phyloP scores from a whole-genome alignment of 1,140 invertebrate species.

The Macrostomum lignano region DNA sequence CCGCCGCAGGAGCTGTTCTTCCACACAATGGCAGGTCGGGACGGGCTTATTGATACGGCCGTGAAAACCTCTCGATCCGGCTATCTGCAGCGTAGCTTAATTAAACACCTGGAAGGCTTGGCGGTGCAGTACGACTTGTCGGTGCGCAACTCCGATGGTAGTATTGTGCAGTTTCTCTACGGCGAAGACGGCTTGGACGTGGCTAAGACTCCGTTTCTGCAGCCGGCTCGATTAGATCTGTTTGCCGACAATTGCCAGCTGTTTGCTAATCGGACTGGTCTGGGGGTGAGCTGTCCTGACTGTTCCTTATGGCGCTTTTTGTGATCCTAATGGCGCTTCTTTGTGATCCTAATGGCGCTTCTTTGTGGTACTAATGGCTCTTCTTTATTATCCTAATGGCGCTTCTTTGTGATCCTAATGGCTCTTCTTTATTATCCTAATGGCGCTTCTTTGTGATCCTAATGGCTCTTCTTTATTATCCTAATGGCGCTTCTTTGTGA shows the following conservation, averaged over 20 bases:
- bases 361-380: too few relatives aligned
- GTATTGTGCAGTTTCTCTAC: slow-evolving; percentile 58
- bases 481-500: too few relatives aligned
- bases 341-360: too few relatives aligned
- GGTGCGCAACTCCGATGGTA: slow-evolving; percentile 69
- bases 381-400: too few relatives aligned
- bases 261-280: slow-evolving; percentile 2
- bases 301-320: too few relatives aligned
- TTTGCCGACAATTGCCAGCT: slow-evolving; percentile 32
- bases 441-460: too few relatives aligned
- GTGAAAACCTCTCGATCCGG: slow-evolving; percentile 75
- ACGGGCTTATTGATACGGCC: slow-evolving; percentile 44
- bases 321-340: too few relatives aligned
- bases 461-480: too few relatives aligned
- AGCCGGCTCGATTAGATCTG: slow-evolving; percentile 45
- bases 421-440: too few relatives aligned
- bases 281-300: too few relatives aligned
- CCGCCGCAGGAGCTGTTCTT: slow-evolving; percentile 92
- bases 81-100: slow-evolving; percentile 81
- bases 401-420: too few relatives aligned
- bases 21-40: slow-evolving; percentile 96
- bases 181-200: slow-evolving; percentile 91
- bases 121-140: slow-evolving; percentile 65
- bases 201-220: slow-evolving; percentile 51
- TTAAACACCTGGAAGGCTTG: slow-evolving; percentile 86